phyloP scores from a whole-genome alignment of 2,113 vertebrate genomes.

The Ardeotis arabs region DNA sequence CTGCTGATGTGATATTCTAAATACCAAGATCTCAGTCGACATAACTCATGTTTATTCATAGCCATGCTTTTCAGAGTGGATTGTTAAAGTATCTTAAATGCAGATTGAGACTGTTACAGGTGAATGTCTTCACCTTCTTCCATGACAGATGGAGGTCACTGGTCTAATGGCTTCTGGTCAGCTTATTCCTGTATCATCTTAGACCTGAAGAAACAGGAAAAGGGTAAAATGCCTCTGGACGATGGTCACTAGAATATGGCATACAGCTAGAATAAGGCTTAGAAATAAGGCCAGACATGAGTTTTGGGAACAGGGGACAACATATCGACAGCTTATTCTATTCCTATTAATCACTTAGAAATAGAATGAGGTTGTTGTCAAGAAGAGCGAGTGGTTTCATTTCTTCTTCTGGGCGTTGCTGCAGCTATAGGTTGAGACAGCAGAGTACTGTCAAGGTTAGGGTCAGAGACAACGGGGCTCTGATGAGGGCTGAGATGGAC shows the following conservation, averaged over 20 bases:
- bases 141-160: not conserved
- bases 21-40: not conserved
- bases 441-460: not conserved
- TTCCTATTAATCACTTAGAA: not conserved
- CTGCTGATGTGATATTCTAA: slow-evolving; percentile 6
- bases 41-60: not conserved
- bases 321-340: not conserved
- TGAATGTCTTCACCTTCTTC: not conserved
- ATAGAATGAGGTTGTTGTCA: not conserved
- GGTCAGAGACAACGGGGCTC: not conserved
- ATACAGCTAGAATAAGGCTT: not conserved
- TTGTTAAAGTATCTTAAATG: not conserved
- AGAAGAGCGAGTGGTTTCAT: not conserved
- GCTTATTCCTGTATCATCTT: not conserved
- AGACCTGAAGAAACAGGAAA: not conserved
- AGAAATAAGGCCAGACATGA: not conserved
- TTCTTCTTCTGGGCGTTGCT: not conserved
- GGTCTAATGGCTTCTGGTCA: not conserved
- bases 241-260: not conserved
- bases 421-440: not conserved
- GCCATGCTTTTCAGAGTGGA: not conserved
- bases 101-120: not conserved
- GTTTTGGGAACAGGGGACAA: not conserved
- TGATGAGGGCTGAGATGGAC: not conserved
- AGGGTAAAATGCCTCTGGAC: not conserved